Conservation (phyloP, 2,113 vertebrate genomes). For the Rhynchomys soricoides region DNA sequence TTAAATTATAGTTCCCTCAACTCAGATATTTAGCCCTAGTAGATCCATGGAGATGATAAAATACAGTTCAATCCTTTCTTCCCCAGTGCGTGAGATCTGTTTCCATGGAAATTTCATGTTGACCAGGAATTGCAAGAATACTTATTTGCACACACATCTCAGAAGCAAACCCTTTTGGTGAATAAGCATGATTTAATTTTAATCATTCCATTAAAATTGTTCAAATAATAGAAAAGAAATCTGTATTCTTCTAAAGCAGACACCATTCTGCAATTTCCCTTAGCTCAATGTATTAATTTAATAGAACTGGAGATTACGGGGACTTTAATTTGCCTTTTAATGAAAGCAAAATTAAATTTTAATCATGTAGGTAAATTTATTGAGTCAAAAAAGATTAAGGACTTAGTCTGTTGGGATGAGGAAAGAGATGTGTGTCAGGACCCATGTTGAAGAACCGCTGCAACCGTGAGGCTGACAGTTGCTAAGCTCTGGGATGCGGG, state of each 20-base stretch:
- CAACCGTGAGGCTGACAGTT: background rate
- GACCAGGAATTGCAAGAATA: constrained; percentile 69
- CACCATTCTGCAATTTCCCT: constrained; percentile 42
- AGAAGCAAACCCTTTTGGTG: constrained; percentile 60
- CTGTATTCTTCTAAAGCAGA: constrained; percentile 51
- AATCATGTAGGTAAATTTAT: constrained; percentile 69
- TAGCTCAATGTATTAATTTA: constrained; percentile 59
- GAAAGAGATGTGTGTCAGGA: background rate
- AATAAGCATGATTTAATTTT: constrained; percentile 72
- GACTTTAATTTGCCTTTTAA: constrained; percentile 68
- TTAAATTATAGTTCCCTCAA: constrained; percentile 54
- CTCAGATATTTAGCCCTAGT: constrained; percentile 58
- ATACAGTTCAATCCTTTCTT: constrained; percentile 66
- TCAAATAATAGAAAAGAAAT: constrained; percentile 62
- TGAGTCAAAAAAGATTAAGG: constrained; percentile 59
- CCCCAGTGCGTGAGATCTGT: constrained; percentile 66
- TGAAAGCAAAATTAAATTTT: constrained; percentile 72
- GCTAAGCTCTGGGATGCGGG: background rate
- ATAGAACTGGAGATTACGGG: constrained; percentile 44
- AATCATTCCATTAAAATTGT: constrained; percentile 69
- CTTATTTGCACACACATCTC: constrained; percentile 66
- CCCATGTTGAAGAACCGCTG: background rate
- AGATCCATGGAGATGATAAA: constrained; percentile 71
- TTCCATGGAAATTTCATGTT: constrained; percentile 80
- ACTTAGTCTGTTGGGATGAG: constrained; percentile 32